Percentiles rank a stretch among this genome's conserved stretches.
phyloP scores from a whole-genome alignment of 2,888 invertebrate genomes.

The Tortricodes alternella region DNA sequence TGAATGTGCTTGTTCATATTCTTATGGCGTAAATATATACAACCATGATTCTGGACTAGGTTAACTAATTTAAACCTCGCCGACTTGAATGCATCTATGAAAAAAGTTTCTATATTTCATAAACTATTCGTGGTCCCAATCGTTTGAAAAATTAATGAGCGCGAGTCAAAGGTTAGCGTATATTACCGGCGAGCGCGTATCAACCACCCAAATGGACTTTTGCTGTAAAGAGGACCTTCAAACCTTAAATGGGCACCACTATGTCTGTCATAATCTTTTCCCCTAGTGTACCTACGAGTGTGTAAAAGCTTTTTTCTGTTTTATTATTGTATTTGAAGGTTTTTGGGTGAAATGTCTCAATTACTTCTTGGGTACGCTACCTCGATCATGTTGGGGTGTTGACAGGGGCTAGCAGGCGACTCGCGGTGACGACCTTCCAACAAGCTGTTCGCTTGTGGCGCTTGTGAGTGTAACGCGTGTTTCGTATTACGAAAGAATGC shows the following conservation, averaged over 20 bases:
- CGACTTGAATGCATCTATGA: too few species aligned
- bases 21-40: too few species aligned
- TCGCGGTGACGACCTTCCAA: slow-evolving; percentile 11
- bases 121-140: too few species aligned
- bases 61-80: too few species aligned
- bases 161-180: slow-evolving; percentile 49
- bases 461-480: too few species aligned
- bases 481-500: too few species aligned
- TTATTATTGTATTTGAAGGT: slow-evolving; percentile 31
- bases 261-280: slow-evolving; percentile 34
- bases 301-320: slow-evolving; percentile 45
- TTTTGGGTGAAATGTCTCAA: slow-evolving; percentile 36
- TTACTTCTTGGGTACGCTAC: slow-evolving; percentile 33
- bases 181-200: slow-evolving; percentile 50
- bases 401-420: slow-evolving; percentile 27
- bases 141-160: slow-evolving; percentile 41
- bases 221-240: slow-evolving; percentile 48
- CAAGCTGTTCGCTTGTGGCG: neutral
- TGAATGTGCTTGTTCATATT: too few species aligned
- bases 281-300: slow-evolving; percentile 16
- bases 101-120: too few species aligned
- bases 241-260: slow-evolving; percentile 39
- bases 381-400: slow-evolving; percentile 32
- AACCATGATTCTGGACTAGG: too few species aligned
- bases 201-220: slow-evolving; percentile 58